phyloP scores from a whole-genome alignment of 2,888 invertebrate species.

The Cistogaster globosa region DNA sequence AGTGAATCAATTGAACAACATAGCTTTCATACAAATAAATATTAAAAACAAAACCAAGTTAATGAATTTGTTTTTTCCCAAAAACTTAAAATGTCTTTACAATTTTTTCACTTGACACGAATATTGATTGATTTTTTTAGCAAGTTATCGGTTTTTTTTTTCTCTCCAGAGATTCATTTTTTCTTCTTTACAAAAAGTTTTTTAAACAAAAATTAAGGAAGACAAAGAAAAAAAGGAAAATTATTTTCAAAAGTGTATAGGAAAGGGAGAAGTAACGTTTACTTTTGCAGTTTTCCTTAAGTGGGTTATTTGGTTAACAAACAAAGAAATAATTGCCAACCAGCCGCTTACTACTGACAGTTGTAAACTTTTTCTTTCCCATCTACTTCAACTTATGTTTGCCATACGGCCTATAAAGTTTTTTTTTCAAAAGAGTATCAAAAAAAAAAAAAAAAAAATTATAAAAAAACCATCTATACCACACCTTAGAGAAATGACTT shows the following conservation, averaged over 20 bases:
- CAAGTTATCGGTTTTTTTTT: slow-evolving; percentile 48
- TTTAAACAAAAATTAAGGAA: slow-evolving; percentile 16
- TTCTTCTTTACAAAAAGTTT: neutral
- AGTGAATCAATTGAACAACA: neutral
- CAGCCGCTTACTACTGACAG: slow-evolving; percentile 5
- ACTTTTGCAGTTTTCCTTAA: slow-evolving; percentile 59
- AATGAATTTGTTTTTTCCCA: slow-evolving; percentile 41
- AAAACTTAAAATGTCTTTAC: slow-evolving; percentile 35
- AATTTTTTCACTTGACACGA: slow-evolving; percentile 31
- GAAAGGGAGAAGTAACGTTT: slow-evolving; percentile 44
- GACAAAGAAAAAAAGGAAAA: neutral
- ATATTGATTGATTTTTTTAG: slow-evolving; percentile 68
- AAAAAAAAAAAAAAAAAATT: no score
- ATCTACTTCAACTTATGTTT: slow-evolving; percentile 35
- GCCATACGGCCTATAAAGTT: slow-evolving; percentile 31
- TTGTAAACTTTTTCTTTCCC: neutral
- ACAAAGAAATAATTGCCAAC: slow-evolving; percentile 39
- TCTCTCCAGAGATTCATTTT: neutral
- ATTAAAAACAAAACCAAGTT: slow-evolving; percentile 23
- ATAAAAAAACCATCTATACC: neutral
- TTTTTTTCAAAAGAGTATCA: neutral
- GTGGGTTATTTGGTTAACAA: slow-evolving; percentile 68
- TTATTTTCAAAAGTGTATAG: no score
- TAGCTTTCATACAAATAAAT: neutral
- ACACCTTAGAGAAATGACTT: slow-evolving; percentile 40